Conservation (phyloP, 2,888 invertebrate species). For the Oligia strigilis region DNA sequence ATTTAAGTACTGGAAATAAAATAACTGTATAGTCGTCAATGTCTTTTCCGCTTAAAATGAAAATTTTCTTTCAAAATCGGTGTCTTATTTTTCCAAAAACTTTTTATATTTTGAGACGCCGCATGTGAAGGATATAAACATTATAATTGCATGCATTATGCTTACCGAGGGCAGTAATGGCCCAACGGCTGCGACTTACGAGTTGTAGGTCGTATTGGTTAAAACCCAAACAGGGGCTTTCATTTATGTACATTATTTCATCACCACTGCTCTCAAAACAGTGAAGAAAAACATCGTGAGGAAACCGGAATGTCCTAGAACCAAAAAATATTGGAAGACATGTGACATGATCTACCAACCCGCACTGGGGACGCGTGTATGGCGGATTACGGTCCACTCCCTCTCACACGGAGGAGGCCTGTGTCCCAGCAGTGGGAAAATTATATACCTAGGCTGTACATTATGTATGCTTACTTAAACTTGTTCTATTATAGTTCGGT, state of each 20-base stretch:
- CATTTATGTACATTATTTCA: not conserved
- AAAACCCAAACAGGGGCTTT: not conserved
- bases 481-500: not conserved
- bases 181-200: not conserved
- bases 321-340: no score
- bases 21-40: not conserved
- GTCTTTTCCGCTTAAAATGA: not conserved
- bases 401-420: not conserved
- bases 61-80: not conserved
- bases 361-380: no score
- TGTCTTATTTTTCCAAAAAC: not conserved
- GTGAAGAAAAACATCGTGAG: no score
- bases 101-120: not conserved
- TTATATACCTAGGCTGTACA: not conserved
- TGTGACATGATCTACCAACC: no score
- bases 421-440: not conserved
- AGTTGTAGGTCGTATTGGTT: not conserved
- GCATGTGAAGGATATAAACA: not conserved
- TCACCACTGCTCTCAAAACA: no score
- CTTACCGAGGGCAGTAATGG: not conserved
- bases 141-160: not conserved
- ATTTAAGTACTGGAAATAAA: conserved; percentile 17
- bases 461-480: not conserved
- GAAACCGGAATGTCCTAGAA: no score
- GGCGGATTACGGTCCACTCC: not conserved